Percentiles rank a stretch among this genome's conserved stretches.
Conservation (phyloP, 2,797 vertebrate species). For the Enteromius mattozi region DNA sequence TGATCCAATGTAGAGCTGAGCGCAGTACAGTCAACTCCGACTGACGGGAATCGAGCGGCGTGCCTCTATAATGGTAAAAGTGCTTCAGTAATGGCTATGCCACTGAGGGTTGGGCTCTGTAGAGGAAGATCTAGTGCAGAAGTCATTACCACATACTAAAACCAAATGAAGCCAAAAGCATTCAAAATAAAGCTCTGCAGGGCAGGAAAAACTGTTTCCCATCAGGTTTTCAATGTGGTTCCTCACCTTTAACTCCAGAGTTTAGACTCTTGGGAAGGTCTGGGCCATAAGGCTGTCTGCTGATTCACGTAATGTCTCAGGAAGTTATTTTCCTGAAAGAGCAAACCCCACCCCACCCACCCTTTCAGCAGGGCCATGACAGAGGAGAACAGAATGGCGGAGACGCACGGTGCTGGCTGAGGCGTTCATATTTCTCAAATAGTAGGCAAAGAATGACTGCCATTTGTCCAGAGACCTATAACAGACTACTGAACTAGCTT, state of each 20-base stretch:
- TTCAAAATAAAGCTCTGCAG: slow-evolving; percentile 36
- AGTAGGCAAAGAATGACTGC: background rate
- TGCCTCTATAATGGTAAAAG: slow-evolving; percentile 50
- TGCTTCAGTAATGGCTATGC: slow-evolving; percentile 31
- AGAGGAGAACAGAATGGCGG: slow-evolving; percentile 70
- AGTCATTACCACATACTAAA: slow-evolving; percentile 54
- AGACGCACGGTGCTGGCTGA: background rate
- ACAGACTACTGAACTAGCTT: slow-evolving; percentile 74
- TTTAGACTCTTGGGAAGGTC: slow-evolving; percentile 67
- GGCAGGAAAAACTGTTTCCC: slow-evolving; percentile 53
- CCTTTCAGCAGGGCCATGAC: slow-evolving; percentile 78
- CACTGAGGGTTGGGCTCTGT: slow-evolving; percentile 42
- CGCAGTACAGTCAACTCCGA: slow-evolving; percentile 76
- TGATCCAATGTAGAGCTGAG: slow-evolving; percentile 82
- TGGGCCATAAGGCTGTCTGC: slow-evolving; percentile 72
- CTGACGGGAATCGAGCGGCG: slow-evolving; percentile 64
- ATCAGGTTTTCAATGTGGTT: slow-evolving; percentile 39
- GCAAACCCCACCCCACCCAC: slow-evolving; percentile 63
- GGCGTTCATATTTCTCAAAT: background rate
- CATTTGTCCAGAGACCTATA: slow-evolving; percentile 57
- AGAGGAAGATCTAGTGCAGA: slow-evolving; percentile 33
- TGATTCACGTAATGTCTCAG: slow-evolving; percentile 85
- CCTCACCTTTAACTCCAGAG: slow-evolving; percentile 62
- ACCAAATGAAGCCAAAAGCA: slow-evolving; percentile 40
- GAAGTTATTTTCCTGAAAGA: slow-evolving; percentile 84